Percentiles rank a stretch among this genome's conserved stretches.
phyloP scores from a whole-genome alignment of 2,113 vertebrate species.

The Phaethornis superciliosus region DNA sequence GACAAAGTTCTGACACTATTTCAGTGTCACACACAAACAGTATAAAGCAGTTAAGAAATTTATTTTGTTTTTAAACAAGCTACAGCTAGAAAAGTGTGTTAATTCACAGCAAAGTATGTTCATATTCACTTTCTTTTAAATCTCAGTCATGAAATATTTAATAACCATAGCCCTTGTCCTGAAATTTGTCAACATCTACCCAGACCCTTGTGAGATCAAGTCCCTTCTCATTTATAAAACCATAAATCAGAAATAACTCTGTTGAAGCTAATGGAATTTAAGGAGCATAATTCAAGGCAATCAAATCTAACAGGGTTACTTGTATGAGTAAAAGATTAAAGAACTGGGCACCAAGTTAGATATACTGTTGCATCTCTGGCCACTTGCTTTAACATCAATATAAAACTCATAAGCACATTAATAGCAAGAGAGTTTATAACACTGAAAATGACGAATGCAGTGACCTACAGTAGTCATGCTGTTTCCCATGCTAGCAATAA shows the following conservation, averaged over 20 bases:
- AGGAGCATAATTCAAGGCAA: slow-evolving; percentile 6
- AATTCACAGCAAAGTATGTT: neutral
- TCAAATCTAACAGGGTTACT: neutral
- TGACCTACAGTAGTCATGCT: neutral
- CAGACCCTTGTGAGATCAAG: neutral
- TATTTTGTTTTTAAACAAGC: slow-evolving; percentile 44
- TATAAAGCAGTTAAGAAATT: slow-evolving; percentile 17
- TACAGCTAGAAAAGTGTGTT: neutral
- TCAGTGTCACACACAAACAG: neutral
- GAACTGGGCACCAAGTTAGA: neutral
- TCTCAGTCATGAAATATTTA: neutral
- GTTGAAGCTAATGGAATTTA: slow-evolving; percentile 34
- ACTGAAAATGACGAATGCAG: neutral
- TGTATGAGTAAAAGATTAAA: slow-evolving; percentile 4
- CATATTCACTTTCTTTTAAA: slow-evolving; percentile 34
- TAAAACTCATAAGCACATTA: slow-evolving; percentile 25
- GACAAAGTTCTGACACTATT: slow-evolving; percentile 22
- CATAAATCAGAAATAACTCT: slow-evolving; percentile 27
- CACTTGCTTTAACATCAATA: slow-evolving; percentile 39
- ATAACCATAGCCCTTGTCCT: neutral
- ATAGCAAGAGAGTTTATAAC: slow-evolving; percentile 17
- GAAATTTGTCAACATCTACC: neutral
- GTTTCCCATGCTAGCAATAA: slow-evolving; percentile 35
- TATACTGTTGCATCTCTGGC: neutral
- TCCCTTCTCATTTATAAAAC: neutral